These are phyloP conservation scores for Netelia virgata DNA, from an alignment of 2,888 invertebrate genomes.

Conservation along the genomic window DNA sequence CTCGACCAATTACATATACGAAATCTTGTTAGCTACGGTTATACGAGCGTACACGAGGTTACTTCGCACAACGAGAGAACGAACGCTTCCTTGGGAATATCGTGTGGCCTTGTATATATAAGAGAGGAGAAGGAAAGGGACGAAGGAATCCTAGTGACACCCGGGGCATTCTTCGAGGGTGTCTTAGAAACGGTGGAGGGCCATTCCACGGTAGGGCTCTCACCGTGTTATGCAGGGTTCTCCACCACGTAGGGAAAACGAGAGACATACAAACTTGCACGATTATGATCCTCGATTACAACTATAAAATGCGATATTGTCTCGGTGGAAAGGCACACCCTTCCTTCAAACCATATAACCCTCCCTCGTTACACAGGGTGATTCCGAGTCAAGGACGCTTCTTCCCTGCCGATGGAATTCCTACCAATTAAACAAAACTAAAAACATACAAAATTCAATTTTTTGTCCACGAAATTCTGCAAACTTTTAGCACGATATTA, in stretches of 20 bases:
- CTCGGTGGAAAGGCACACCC: conserved; percentile 59
- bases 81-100: conserved; percentile 69
- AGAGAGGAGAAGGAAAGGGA: conserved; percentile 70
- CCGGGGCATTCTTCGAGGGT: conserved; percentile 83
- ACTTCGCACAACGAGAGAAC: conserved; percentile 57
- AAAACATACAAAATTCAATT: not conserved
- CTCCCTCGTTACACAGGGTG: conserved; percentile 47
- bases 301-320: conserved; percentile 85
- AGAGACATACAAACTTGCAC: conserved; percentile 84
- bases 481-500: not conserved
- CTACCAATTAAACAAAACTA: not conserved
- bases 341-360: conserved; percentile 42
- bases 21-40: conserved; percentile 85
- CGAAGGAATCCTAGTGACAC: conserved; percentile 79
- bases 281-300: conserved; percentile 84
- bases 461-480: not conserved
- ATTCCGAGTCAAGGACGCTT: conserved; percentile 48
- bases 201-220: conserved; percentile 65
- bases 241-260: conserved; percentile 62
- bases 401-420: not conserved
- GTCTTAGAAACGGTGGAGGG: conserved; percentile 73
- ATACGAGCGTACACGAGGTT: conserved; percentile 77
- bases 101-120: conserved; percentile 65
- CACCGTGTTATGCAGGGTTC: conserved; percentile 39
- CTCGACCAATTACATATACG: conserved; percentile 85